Evolutionary conservation across 2,888 invertebrate genomes (phyloP), one percentile per base, ranked within the genome.

Genomic region (Colostygia pectinataria): DNA sequence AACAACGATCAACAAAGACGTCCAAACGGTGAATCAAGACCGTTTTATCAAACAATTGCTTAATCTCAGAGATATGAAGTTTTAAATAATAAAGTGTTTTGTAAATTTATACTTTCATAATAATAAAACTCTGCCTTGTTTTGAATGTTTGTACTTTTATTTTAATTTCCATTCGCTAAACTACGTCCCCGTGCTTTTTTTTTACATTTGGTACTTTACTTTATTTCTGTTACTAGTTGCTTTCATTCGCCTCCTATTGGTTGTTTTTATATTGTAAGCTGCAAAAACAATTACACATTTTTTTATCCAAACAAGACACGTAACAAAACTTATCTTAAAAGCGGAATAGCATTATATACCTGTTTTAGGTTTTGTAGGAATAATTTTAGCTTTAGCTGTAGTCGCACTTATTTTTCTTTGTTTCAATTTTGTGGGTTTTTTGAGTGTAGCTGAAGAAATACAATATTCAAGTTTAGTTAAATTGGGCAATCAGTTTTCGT

Each of bases 41-140:
- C 59, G 71, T 2, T 59, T 82, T 4, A 62, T 81, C 3, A 79
- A 78, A 43, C 79, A 81, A 50, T 53, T 83, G 4, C 13, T 74
- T 7, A 77, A 75, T 15, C 63, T 79, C 1, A 74, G 79, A 49
- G 74, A 70, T 23, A 66, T 79, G 60, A 70, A 59, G 32, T 28
- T 53, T 47, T 46, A 18, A 3, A 34, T 39, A 41, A 13, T 53
- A 36, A 28, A 31, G 27, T 28, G 6, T 33, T 54, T 55, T 39
- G 23, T 46, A 32, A 25, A 28, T 57, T 54, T 39, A 8, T 55
- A 43, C 38, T 56, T 66, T 62, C 59, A 13, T 29, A 25, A 0
- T 20, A 33, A 53, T 37, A 44, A 49, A 48, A 34, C 12, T 31
- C 4, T n/a, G n/a, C n/a, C 31, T 2, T 18, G 29, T 13, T 33